Percentiles rank a stretch among this genome's conserved stretches.
phyloP scores from a whole-genome alignment of 30 jellyfish, hydroid and myxozoan genomes.

The Aurelia sp. region DNA sequence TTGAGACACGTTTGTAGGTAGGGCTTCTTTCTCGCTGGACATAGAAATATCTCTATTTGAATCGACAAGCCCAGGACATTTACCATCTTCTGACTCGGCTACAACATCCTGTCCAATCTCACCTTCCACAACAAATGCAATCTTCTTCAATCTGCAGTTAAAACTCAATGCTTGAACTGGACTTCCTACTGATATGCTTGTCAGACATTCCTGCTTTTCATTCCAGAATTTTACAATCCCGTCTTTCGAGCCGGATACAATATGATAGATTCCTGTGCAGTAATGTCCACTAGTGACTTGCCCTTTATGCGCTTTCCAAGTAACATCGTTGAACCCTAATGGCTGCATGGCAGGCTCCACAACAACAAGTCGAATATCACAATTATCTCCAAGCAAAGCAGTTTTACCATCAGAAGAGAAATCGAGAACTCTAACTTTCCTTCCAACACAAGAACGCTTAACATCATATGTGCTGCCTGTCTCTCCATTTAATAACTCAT shows the following conservation, averaged over 20 bases:
- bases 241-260: slow-evolving; percentile 39
- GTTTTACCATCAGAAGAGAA: slow-evolving; percentile 37
- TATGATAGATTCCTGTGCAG: not conserved
- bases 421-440: slow-evolving; percentile 22
- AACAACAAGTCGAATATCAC: slow-evolving; percentile 32
- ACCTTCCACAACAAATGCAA: slow-evolving; percentile 1
- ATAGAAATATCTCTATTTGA: not conserved
- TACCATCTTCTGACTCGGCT: not conserved
- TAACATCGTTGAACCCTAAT: slow-evolving; percentile 30
- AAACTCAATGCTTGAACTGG: not conserved
- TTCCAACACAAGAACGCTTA: slow-evolving; percentile 46
- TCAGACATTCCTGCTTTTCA: not conserved
- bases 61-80: not conserved
- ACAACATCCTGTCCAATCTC: not conserved
- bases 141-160: not conserved
- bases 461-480: slow-evolving; percentile 45
- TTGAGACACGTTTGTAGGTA: not conserved
- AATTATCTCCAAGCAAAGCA: slow-evolving; percentile 43
- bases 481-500: slow-evolving; percentile 37
- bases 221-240: slow-evolving; percentile 52
- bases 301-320: slow-evolving; percentile 45
- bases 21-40: not conserved
- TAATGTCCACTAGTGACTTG: slow-evolving; percentile 27
- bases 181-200: not conserved
- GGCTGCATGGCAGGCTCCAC: slow-evolving; percentile 54